Percentiles rank a stretch among this genome's conserved stretches.
Conservation (phyloP, 2,888 invertebrate genomes). For the Siphlonurus alternatus region DNA sequence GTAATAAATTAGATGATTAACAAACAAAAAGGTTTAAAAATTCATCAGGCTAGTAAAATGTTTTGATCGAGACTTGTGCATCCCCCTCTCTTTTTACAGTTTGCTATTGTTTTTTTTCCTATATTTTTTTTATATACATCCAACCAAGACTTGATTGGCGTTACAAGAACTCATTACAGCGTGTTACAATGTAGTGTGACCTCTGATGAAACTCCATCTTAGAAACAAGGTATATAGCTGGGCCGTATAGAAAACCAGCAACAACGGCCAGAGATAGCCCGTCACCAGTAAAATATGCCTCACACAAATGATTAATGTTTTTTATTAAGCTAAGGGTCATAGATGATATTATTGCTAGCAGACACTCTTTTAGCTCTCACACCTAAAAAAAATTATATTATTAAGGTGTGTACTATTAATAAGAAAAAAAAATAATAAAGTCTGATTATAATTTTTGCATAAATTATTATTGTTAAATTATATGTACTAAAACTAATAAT, state of each 20-base stretch:
- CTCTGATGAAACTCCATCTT: not conserved
- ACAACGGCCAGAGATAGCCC: not conserved
- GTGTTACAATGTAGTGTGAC: not conserved
- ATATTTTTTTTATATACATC: too few relatives aligned
- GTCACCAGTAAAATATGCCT: not conserved
- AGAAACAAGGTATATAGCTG: not conserved
- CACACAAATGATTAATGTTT: not conserved
- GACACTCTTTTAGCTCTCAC: not conserved
- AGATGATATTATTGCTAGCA: not conserved
- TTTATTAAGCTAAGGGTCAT: not conserved
- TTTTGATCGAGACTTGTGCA: too few relatives aligned
- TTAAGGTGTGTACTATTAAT: not conserved
- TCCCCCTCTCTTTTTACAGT: too few relatives aligned
- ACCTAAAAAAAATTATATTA: not conserved
- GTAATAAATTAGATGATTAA: too few relatives aligned
- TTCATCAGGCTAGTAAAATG: too few relatives aligned
- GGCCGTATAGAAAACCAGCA: too few relatives aligned
- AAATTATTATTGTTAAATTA: not conserved
- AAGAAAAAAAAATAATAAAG: too few relatives aligned
- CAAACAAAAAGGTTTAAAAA: too few relatives aligned
- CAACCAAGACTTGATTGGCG: too few relatives aligned
- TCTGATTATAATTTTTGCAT: not conserved
- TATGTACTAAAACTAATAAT: too few relatives aligned
- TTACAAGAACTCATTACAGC: not conserved
- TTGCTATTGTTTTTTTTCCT: too few relatives aligned